Evolutionary conservation across 2,888 invertebrate genomes (phyloP), one percentile per base, ranked within the genome.

Genomic region (Mythimna vitellina): DNA sequence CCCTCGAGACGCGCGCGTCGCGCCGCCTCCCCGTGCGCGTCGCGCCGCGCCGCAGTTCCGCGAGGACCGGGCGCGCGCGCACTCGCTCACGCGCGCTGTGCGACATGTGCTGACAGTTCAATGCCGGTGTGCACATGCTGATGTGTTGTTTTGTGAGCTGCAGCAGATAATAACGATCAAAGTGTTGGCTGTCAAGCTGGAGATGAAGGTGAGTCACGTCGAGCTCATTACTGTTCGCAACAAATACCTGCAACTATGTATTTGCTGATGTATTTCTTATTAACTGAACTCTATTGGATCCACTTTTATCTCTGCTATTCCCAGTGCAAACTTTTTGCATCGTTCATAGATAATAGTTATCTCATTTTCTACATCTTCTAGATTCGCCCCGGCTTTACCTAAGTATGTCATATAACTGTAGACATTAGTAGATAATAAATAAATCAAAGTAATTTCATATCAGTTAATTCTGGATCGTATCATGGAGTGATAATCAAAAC

Each of bases 151-250:
- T 89, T 88, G 92, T 93, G 91, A 83, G 82, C 83, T 46, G 76
- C 77, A 81, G 86, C 76, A 83, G 84, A 76, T 79, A 78, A 76
- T 82, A 89, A 73, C 87, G 85, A 86, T 80, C 92, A 93, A 92
- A 89, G 93, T 94, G 94, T 92, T 93, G 91, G 91, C 90, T 84
- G 92, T 93, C 76, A 94, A 94, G 86, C 80, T 92, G 87, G 94
- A 95, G 86, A 95, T 95, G 95, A 95, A 95, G 95, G 95, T 94
- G 84, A 90, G 92, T 70, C 14, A 9, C 57, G 14, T 32, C 1
- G 3, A 25, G 5, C 25, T n/a, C 8, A 10, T 14, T 29, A n/a
- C 5, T 46, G 12, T 5, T 69, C 9, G 22, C 5, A 20, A 20
- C 12, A 25, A 17, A 51, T 42, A 29, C 4, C 53, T 53, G 25